Conservation (phyloP, 2,888 invertebrate genomes). For the Caenorhabditis sp. region DNA sequence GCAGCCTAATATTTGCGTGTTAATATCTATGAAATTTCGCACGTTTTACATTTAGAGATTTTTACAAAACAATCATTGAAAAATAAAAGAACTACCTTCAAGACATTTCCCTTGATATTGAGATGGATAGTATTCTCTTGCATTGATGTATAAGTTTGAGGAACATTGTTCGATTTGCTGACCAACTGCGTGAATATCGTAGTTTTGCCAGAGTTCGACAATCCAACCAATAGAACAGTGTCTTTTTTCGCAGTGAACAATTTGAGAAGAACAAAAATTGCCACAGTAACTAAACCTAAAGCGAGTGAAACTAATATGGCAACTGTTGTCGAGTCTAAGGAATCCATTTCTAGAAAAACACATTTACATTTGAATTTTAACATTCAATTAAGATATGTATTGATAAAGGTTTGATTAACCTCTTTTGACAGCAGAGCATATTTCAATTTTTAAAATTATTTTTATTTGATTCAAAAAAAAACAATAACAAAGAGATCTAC, state of each 20-base stretch:
- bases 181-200: constrained; percentile 83
- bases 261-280: constrained; percentile 23
- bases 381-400: neutral
- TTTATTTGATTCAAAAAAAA: constrained; percentile 5
- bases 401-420: neutral
- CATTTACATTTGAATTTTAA: neutral
- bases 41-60: too few species aligned
- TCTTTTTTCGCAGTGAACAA: constrained; percentile 36
- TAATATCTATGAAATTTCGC: too few species aligned
- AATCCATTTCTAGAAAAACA: constrained; percentile 19
- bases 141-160: constrained; percentile 84
- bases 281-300: constrained; percentile 33
- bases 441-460: neutral
- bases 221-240: constrained; percentile 81
- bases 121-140: constrained; percentile 79
- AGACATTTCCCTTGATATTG: constrained; percentile 42
- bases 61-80: neutral
- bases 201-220: constrained; percentile 90
- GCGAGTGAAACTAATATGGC: constrained; percentile 29
- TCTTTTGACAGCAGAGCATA: neutral
- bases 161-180: constrained; percentile 52
- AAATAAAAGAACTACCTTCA: constrained; percentile 19
- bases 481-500: constrained; percentile 27
- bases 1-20: too few species aligned
- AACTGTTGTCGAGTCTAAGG: constrained; percentile 33